Percentiles rank a stretch among this genome's conserved stretches.
These are phyloP conservation scores for Neodiprion pinetum DNA, from an alignment of 1,140 invertebrate genomes.

Conservation along the genomic window DNA sequence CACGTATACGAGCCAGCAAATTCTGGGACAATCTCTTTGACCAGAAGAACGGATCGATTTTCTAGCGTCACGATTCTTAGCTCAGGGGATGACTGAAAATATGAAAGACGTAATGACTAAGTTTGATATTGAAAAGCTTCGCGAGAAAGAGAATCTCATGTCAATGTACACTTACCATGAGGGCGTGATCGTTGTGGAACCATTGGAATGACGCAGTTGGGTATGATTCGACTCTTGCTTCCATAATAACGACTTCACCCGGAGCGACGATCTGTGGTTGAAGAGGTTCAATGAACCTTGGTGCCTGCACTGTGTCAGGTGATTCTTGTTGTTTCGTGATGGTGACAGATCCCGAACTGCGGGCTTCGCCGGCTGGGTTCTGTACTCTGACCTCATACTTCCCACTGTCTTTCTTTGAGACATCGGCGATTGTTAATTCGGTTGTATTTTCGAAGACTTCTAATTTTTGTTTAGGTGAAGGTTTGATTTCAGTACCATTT, in stretches of 20 bases:
- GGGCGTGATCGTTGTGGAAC: constrained; percentile 71
- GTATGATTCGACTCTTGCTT: constrained; percentile 77
- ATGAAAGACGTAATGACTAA: constrained; percentile 23
- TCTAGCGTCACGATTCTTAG: constrained; percentile 76
- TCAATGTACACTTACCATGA: constrained; percentile 53
- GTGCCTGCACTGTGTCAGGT: constrained; percentile 71
- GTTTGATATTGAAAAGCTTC: constrained; percentile 5
- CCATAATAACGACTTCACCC: constrained; percentile 81
- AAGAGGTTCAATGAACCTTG: constrained; percentile 76
- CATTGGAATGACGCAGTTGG: constrained; percentile 87
- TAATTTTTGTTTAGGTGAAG: constrained; percentile 72
- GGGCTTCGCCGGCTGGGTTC: constrained; percentile 78
- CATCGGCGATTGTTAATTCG: constrained; percentile 72
- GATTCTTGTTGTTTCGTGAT: constrained; percentile 66
- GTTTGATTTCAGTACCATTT: constrained; percentile 81
- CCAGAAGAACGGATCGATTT: constrained; percentile 82
- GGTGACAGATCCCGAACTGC: constrained; percentile 79
- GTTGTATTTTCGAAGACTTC: constrained; percentile 71
- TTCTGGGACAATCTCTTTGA: constrained; percentile 77
- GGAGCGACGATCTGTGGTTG: constrained; percentile 74
- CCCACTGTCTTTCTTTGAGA: constrained; percentile 77
- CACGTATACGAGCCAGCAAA: constrained; percentile 84
- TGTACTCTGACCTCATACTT: constrained; percentile 85
- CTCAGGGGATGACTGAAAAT: constrained; percentile 67
- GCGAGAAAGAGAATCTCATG: neutral